Conservation (phyloP, 2,113 vertebrate species). For the Cyprinus carpio region DNA sequence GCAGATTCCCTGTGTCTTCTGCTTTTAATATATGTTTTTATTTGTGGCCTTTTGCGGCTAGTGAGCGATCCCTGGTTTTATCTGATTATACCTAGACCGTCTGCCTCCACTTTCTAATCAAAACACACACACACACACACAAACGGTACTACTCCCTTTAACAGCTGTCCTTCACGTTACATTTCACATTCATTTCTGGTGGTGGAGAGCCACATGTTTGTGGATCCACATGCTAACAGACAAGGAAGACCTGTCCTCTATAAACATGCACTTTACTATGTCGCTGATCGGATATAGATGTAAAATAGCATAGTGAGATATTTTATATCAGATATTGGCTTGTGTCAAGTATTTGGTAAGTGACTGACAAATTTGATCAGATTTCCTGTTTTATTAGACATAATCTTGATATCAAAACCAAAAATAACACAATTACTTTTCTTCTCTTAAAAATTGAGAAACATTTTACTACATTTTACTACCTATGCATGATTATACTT, state of each 20-base stretch:
- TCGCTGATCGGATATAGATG: neutral
- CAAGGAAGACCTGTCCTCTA: neutral
- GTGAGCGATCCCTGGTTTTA: constrained; percentile 74
- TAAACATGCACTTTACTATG: neutral
- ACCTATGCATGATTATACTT: neutral
- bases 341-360: neutral
- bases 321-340: neutral
- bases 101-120: constrained; percentile 70
- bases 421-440: neutral
- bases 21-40: constrained; percentile 72
- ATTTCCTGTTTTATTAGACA: neutral
- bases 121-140: constrained; percentile 14
- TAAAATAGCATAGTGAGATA: neutral
- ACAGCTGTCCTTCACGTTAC: constrained; percentile 63
- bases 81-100: constrained; percentile 77
- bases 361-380: neutral
- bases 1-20: constrained; percentile 58
- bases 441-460: neutral
- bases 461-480: neutral
- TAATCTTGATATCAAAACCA: neutral
- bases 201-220: constrained; percentile 34
- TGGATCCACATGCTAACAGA: constrained; percentile 18
- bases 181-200: constrained; percentile 55
- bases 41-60: constrained; percentile 75
- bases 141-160: constrained; percentile 59